Evolutionary conservation across 2,113 vertebrate genomes (phyloP), one percentile per base, ranked within the genome.

Genomic region (Hydrochoerus hydrochaeris): DNA sequence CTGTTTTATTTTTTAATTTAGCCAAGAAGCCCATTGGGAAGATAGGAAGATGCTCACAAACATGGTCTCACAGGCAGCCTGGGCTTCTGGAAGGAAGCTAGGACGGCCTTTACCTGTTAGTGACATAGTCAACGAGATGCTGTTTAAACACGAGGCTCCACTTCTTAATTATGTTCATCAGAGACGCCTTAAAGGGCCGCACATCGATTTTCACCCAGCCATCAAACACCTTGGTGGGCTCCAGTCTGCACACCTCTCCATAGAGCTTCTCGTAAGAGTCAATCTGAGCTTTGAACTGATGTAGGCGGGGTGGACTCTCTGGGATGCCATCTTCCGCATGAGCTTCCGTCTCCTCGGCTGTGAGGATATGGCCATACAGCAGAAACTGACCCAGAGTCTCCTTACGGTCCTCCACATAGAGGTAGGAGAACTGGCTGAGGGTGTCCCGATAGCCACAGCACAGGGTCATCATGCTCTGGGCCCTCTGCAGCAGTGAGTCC

Each of bases 131-230:
- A 22, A 99, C 94, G 0, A 99, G 99, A 93, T 99, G 99, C 97
- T 99, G 99, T 95, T 99, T 99, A 98, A 99, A 99, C 98, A 99
- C 98, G 96, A 99, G 97, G 97, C 99, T 99, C 99, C 99, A 99
- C 95, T 98, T 99, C 97, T 99, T 99, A 84, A 99, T 98, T 82
- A 99, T 92, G 3, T 99, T 99, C 85, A 99, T 98, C 97, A 99
- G 95, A 30, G 99, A 98, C 0, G 93, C 98, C 97, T 99, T 99
- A 97, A 99, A 99, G 78, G 98, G 98, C 0, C 98, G 98, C 0
- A 98, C 98, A 0, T 99, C 99, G 0, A 99, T 98, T 96, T 98
- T 99, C 99, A 99, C 98, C 99, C 99, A 99, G 28, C 98, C 46
- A 0, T 99, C 99, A 77, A 99, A 99, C 67, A 99, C 93, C 30